A percentile compares a stretch with the other conserved stretches of the same genome.
phyloP scores from a whole-genome alignment of 2,888 invertebrate species.

The Cryptophagus acutangulus region DNA sequence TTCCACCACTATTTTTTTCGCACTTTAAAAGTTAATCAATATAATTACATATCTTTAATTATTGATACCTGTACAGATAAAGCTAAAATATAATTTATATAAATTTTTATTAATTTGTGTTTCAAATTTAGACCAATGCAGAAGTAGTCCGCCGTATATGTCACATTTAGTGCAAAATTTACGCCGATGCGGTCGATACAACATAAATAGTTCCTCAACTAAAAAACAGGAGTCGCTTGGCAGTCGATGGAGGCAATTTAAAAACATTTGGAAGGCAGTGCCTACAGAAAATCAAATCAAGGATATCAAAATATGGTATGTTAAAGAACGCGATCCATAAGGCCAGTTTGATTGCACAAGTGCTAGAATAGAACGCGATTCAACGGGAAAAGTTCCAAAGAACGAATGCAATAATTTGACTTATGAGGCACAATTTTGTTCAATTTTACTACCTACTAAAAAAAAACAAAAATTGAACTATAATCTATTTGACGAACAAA shows the following conservation, averaged over 20 bases:
- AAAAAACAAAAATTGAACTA: no score
- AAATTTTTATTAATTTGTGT: conserved; percentile 28
- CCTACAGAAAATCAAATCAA: conserved; percentile 28
- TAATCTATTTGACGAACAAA: no score
- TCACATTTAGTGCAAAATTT: conserved; percentile 41
- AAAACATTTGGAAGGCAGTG: conserved; percentile 37
- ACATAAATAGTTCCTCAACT: conserved; percentile 28
- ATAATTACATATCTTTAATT: conserved; percentile 40
- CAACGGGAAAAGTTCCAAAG: no score
- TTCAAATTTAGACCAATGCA: conserved; percentile 35
- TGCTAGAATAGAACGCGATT: no score
- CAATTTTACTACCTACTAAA: no score
- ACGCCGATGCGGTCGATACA: conserved; percentile 40
- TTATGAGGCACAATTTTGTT: no score
- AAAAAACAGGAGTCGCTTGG: conserved; percentile 42
- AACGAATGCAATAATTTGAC: no score
- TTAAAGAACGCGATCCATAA: no score
- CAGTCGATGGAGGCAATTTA: conserved; percentile 46
- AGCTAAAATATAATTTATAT: conserved; percentile 45
- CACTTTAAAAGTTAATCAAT: conserved; percentile 40
- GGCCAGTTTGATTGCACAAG: no score
- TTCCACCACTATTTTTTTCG: conserved; percentile 41
- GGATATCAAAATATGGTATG: neutral
- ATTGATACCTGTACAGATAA: conserved; percentile 48
- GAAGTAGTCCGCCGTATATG: conserved; percentile 40